Evolutionary conservation across 2,113 vertebrate genomes (phyloP), one percentile per base, ranked within the genome.

Genomic region (Colinus virginianus): DNA sequence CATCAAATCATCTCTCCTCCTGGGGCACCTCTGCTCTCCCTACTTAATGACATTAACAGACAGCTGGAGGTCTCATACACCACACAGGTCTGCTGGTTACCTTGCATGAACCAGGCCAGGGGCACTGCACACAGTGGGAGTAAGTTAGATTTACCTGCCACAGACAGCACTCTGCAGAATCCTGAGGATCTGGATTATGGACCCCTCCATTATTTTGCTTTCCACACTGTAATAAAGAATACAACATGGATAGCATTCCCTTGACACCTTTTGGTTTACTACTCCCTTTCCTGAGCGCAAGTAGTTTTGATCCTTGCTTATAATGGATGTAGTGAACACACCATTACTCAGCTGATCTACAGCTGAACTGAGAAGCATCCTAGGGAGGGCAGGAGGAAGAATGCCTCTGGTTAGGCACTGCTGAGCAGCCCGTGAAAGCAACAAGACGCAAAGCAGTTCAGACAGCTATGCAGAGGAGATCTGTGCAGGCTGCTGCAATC

Each of bases 301-400:
- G 53, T 49, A 26, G 1, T 69, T 89, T 69, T 4, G 13, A 87
- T 79, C 67, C 75, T 77, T 58, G 58, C 72, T 94, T 51, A 67
- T 58, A 86, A 78, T 62, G 76, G 71, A 82, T 18, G 42, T n/a
- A 68, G 61, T 83, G 56, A 80, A 88, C 0, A 0, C 72, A 68
- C 8, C 71, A 80, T 83, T 90, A 90, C 76, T 89, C 84, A 69
- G 71, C 82, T 92, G 91, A 95, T 90, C 48, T 71, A 72, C 85
- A 78, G 9, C 18, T 45, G 61, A 90, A 42, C 82, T 43, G 48
- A 80, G 68, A 80, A 84, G 84, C 7, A 36, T 88, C 69, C 74
- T 46, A 22, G 38, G 79, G 76, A 90, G 61, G 48, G 34, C 76
- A 86, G 82, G 13, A 64, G 26, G 23, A 90, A 32, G 61, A 94